Conservation (phyloP, 1,140 invertebrate genomes). For the Periplaneta americana region DNA sequence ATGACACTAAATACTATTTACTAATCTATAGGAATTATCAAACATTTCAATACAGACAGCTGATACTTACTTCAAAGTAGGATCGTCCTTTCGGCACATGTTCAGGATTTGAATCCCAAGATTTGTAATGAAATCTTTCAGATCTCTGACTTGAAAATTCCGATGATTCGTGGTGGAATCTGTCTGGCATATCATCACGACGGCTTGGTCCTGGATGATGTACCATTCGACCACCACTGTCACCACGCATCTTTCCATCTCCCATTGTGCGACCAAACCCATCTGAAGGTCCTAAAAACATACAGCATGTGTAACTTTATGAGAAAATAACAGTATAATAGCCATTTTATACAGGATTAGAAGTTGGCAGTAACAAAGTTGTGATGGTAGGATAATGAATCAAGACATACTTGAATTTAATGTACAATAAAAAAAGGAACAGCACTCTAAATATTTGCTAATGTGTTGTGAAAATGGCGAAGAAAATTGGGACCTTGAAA, state of each 20-base stretch:
- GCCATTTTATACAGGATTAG: too few species aligned
- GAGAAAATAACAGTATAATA: too few species aligned
- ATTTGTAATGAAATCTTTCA: conserved; percentile 3
- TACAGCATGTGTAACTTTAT: too few species aligned
- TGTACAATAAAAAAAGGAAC: too few species aligned
- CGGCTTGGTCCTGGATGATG: neutral
- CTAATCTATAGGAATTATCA: neutral
- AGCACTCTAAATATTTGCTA: too few species aligned
- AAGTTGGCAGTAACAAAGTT: too few species aligned
- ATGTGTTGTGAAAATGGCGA: too few species aligned
- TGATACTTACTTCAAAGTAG: conserved; percentile 14
- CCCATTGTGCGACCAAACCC: neutral
- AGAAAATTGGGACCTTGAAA: too few species aligned
- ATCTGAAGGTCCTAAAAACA: neutral
- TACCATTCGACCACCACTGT: neutral
- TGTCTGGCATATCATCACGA: neutral
- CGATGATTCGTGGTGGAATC: neutral
- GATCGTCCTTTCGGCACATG: conserved; percentile 13
- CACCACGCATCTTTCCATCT: conserved; percentile 6
- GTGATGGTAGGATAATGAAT: too few species aligned
- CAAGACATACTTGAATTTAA: too few species aligned
- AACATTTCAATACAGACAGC: too few species aligned
- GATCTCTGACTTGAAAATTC: neutral
- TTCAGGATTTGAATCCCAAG: conserved; percentile 12
- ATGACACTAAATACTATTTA: too few species aligned